Evolutionary conservation across 2,888 invertebrate genomes (phyloP).

Genomic region (Masnerella sp.): DNA sequence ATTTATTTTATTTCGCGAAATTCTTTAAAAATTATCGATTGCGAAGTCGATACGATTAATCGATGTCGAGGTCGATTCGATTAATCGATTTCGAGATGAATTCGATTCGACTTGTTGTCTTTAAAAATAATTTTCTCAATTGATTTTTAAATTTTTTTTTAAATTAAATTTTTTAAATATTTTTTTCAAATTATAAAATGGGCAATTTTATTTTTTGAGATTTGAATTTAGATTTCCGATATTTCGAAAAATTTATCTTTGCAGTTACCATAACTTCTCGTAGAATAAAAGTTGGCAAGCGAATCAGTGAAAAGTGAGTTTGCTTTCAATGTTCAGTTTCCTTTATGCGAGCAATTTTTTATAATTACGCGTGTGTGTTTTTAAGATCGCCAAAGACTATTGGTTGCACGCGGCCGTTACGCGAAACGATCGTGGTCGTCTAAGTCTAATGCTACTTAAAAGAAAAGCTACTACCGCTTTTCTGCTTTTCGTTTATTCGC

Average conservation of each 20-base stretch:
- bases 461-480: slow-evolving; percentile 42
- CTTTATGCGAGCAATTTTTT: neutral
- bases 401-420: slow-evolving; percentile 54
- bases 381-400: slow-evolving; percentile 29
- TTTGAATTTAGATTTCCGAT: too few species aligned
- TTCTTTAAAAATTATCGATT: too few species aligned
- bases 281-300: neutral
- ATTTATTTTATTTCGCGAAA: too few species aligned
- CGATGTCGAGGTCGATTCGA: too few species aligned
- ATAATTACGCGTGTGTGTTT: slow-evolving; percentile 14
- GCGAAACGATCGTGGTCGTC: slow-evolving; percentile 62
- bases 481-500: slow-evolving; percentile 44
- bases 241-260: neutral
- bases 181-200: neutral
- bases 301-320: slow-evolving; percentile 5
- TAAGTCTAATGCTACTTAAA: slow-evolving; percentile 46
- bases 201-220: too few species aligned
- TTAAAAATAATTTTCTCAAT: too few species aligned
- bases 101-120: too few species aligned
- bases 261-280: neutral
- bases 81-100: too few species aligned
- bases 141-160: too few species aligned
- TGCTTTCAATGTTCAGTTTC: neutral
- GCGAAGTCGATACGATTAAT: too few species aligned
- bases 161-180: too few species aligned